These are phyloP conservation scores for Beaufortia kweichowensis DNA, from an alignment of 2,113 vertebrate species.

Conservation along the genomic window DNA sequence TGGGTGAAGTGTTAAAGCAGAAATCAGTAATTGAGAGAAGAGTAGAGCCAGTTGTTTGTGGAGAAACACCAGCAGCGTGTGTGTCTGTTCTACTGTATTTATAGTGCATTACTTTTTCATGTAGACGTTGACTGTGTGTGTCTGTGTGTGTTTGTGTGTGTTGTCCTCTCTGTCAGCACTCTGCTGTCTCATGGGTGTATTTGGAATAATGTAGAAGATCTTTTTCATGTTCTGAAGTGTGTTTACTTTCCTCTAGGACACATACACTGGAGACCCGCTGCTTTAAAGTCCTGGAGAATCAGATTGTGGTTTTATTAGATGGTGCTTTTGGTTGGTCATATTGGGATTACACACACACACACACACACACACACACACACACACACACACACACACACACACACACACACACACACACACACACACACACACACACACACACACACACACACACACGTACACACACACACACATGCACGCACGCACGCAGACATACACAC, in stretches of 20 bases:
- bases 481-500: neutral
- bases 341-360: slow-evolving; percentile 3
- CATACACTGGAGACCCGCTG: neutral
- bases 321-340: slow-evolving; percentile 26
- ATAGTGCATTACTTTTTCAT: slow-evolving; percentile 39
- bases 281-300: neutral
- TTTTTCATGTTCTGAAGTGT: slow-evolving; percentile 39
- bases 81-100: slow-evolving; percentile 28
- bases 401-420: neutral
- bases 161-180: slow-evolving; percentile 29
- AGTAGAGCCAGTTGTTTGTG: neutral
- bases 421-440: no score
- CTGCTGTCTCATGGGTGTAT: slow-evolving; percentile 40
- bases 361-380: neutral
- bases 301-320: slow-evolving; percentile 32
- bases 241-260: slow-evolving; percentile 19
- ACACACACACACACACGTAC: no score
- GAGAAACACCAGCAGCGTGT: slow-evolving; percentile 1
- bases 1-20: neutral
- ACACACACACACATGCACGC: no score
- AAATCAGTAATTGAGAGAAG: slow-evolving; percentile 4
- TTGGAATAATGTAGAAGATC: slow-evolving; percentile 38
- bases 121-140: slow-evolving; percentile 29
- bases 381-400: no score
- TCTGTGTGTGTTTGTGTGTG: slow-evolving; percentile 29